Evolutionary conservation across 2,113 vertebrate species (phyloP), one percentile per base, ranked within the genome.

Genomic region (Spermophilus dauricus): DNA sequence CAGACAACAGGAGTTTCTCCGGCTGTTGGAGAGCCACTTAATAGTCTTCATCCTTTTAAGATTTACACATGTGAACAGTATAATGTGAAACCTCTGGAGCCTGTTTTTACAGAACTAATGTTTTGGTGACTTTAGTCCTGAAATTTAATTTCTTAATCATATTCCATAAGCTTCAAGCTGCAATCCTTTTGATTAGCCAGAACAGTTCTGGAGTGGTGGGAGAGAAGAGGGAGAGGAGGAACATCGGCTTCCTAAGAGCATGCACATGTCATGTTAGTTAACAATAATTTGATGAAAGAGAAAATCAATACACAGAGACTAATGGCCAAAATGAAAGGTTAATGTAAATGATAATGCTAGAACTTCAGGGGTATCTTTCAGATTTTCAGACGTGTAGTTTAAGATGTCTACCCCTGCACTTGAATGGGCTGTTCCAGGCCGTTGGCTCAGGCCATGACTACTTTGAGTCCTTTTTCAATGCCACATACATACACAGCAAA

Each of bases 81-180:
- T 1, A 2, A 28, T 5, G 17, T 22, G 56, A 11, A 11, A 39
- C 14, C 56, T 75, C 61, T 11, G n/a, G 24, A n/a, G 11, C 28
- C 3, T 2, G n/a, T 61, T 67, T 70, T 90, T 11, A 73, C 12
- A 81, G 32, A 32, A 69, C 11, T 28, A 45, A 48, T 1, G 4
- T 20, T 56, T 69, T 84, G 48, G 53, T 1, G 4, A 89, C 56
- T 65, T 90, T 34, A 12, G 16, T 90, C 75, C 72, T 63, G 72
- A 86, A 83, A 69, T 75, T 18, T 42, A 37, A 70, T 84, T 69
- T 94, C 26, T 69, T 86, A 77, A 83, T 78, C 37, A 81, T 8
- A 77, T 6, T 61, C 65, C 80, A 45, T 39, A 26, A 58, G 22
- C 51, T 91, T 83, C 77, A 93, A 78, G 34, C 75, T 76, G 26